Evolutionary conservation across 53 echinoderm and acorn worm species (phyloP).

Genomic region (Hippasteria phrygiana): DNA sequence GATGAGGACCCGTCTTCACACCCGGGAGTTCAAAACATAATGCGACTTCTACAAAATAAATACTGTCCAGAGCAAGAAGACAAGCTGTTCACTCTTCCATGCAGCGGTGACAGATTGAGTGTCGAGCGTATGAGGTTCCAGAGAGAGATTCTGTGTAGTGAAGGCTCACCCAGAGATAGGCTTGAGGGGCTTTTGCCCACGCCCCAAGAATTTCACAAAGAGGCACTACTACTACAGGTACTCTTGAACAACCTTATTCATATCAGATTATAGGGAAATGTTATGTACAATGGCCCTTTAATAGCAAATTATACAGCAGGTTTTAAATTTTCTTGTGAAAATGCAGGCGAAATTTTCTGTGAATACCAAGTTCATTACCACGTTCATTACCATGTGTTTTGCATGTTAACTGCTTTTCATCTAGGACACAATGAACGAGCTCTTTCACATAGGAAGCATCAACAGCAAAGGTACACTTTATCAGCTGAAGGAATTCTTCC

Average conservation of each 20-base stretch:
- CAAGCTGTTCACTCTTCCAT: background rate
- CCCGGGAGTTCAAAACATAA: background rate
- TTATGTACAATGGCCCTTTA: too few relatives aligned
- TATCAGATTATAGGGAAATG: too few relatives aligned
- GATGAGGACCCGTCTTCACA: background rate
- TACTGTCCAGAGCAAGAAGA: background rate
- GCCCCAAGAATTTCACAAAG: conserved; percentile 21
- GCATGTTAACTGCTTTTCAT: background rate
- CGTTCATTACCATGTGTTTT: too few relatives aligned
- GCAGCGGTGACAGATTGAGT: background rate
- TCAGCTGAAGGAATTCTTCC: conserved; percentile 40
- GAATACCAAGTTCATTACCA: background rate
- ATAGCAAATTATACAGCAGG: too few relatives aligned
- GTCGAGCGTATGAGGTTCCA: background rate
- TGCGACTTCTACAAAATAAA: background rate
- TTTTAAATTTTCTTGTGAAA: too few relatives aligned
- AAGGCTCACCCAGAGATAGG: background rate
- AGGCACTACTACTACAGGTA: conserved; percentile 1
- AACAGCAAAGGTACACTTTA: conserved; percentile 17
- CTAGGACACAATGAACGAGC: conserved; percentile 25
- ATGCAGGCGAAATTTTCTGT: too few relatives aligned
- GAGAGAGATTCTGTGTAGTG: background rate
- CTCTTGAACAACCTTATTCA: background rate
- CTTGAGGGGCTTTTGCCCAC: conserved; percentile 11
- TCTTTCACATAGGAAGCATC: background rate